Percentiles rank a stretch among this genome's conserved stretches.
phyloP scores from a whole-genome alignment of 2,113 vertebrate species.

The Phrynosoma platyrhinos region DNA sequence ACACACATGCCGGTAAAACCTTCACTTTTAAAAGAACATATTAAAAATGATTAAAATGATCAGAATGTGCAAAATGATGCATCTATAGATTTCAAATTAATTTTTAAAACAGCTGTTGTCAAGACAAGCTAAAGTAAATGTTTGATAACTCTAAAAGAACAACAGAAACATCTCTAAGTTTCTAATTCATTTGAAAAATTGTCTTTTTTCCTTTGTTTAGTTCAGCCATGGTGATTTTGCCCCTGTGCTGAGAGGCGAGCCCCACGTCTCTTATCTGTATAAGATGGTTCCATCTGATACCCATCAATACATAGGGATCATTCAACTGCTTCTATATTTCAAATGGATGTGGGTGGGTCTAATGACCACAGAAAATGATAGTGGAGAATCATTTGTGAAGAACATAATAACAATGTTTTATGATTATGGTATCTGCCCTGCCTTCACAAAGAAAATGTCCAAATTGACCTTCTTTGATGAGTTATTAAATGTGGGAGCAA shows the following conservation, averaged over 20 bases:
- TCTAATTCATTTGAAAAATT: neutral
- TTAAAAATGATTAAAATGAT: too few species aligned
- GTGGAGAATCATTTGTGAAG: constrained; percentile 2
- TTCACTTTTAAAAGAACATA: too few species aligned
- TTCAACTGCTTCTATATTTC: constrained; percentile 14
- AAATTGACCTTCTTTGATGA: neutral
- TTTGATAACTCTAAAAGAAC: too few species aligned
- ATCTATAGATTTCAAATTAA: too few species aligned
- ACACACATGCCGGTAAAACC: too few species aligned
- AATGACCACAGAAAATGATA: constrained; percentile 1
- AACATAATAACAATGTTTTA: neutral
- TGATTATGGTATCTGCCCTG: constrained; percentile 7
- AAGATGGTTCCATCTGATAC: constrained; percentile 14
- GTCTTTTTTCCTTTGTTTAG: neutral
- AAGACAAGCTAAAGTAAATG: too few species aligned
- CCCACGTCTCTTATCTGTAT: neutral
- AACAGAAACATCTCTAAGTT: neutral
- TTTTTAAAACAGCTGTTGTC: too few species aligned
- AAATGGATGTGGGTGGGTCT: constrained; percentile 21
- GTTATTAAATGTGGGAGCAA: neutral
- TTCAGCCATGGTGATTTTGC: constrained; percentile 9
- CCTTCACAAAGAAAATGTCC: neutral
- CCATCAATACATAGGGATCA: constrained; percentile 7
- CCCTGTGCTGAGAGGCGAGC: neutral
- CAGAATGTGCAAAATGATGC: too few species aligned